Base-by-base conservation (phyloP, 2,113 vertebrate species). In the Brachypodius melanocephalos region DNA sequence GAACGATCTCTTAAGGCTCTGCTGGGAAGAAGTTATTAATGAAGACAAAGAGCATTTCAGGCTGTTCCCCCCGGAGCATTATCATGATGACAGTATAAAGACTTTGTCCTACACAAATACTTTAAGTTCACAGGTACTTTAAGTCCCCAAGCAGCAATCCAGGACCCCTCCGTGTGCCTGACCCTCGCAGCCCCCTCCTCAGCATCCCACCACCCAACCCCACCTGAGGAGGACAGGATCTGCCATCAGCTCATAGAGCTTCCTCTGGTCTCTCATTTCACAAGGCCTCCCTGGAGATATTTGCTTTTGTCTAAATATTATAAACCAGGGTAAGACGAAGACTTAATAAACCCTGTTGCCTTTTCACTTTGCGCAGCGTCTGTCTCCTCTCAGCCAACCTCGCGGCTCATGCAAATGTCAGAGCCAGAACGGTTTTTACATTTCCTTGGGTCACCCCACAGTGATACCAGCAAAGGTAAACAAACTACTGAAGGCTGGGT, bases 301-400 rank as follows among this genome's bases (percentile, higher is more conserved):
- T 80, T 89, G 89, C 81, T 91, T 94, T 93, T 83, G 82, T 94
- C 82, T 91, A 95, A 82, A 69, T 83, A 94, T 88, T 95, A 76
- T 74, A 93, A 93, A 93, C 85, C 88, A 83, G 1, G 5, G 54
- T 62, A 83, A 9, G 7, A 88, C 5, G 0, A 94, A 90, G 67
- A 71, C 82, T 96, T 95, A 63, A 95, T 85, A 89, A 95, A 94
- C 75, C 43, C 71, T 42, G 85, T 40, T 95, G 94, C 91, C 85
- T 96, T 93, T 94, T 66, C 89, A 32, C 84, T 65, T 73, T 28
- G 75, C 3, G 0, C 85, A 55, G 65, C 6, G 12, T 88, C 93
- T 84, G 89, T 88, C 96, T 96, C 78, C 82, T 96, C 88, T 95
- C 89, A 91, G 93, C 88, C 82, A 61, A 74, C 67, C 88, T 89